Conservation (phyloP, 2,113 vertebrate species). For the Alligator sinensis region DNA sequence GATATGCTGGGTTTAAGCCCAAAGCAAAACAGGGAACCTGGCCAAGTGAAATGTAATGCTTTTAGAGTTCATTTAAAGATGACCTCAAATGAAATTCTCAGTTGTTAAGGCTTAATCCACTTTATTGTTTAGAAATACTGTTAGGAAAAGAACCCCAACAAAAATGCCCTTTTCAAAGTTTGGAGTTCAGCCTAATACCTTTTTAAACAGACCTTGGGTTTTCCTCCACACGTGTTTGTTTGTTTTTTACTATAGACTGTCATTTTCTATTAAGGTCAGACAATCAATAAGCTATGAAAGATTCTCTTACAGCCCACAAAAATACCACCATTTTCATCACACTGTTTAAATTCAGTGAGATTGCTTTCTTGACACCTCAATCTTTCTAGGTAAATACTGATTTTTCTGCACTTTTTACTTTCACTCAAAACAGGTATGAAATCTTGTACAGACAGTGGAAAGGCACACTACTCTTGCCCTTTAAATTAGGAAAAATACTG, state of each 20-base stretch:
- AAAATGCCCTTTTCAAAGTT: constrained; percentile 23
- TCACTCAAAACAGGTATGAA: neutral
- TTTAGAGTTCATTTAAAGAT: constrained; percentile 70
- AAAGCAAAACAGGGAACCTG: constrained; percentile 28
- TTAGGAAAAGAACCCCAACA: neutral
- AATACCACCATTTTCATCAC: constrained; percentile 48
- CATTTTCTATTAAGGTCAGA: constrained; percentile 40
- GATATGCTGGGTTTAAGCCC: constrained; percentile 52
- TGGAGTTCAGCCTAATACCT: constrained; percentile 31
- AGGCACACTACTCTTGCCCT: neutral
- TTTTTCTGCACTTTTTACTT: neutral
- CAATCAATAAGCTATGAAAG: constrained; percentile 40
- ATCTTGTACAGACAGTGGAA: neutral
- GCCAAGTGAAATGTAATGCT: constrained; percentile 55
- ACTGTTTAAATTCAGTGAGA: constrained; percentile 46
- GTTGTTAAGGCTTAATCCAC: constrained; percentile 37
- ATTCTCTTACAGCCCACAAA: constrained; percentile 46
- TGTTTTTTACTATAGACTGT: constrained; percentile 39
- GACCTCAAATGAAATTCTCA: constrained; percentile 68
- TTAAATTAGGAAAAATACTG: neutral
- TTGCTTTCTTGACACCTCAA: neutral
- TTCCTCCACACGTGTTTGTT: constrained; percentile 6
- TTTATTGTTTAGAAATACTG: constrained; percentile 57
- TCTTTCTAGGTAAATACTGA: neutral
- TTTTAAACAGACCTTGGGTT: constrained; percentile 36